Evolutionary conservation across 2,888 invertebrate species (phyloP).

Genomic region (Lysandra coridon): DNA sequence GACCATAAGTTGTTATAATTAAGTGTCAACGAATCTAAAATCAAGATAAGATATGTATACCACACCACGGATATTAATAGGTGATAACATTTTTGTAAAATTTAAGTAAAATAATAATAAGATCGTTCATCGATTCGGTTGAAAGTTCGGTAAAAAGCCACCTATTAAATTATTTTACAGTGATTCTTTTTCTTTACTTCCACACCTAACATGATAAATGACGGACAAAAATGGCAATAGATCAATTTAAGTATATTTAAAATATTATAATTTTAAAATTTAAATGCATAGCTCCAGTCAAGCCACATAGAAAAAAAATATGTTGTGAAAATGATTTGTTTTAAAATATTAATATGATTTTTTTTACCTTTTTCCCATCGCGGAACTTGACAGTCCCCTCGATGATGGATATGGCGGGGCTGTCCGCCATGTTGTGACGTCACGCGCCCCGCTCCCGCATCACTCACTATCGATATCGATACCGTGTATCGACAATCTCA

Average conservation of each 20-base stretch:
- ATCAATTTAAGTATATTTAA: no score
- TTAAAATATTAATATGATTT: neutral
- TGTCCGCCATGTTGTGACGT: conserved; percentile 76
- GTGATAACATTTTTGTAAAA: neutral
- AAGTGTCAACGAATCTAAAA: conserved; percentile 1
- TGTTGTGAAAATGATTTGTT: no score
- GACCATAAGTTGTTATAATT: neutral
- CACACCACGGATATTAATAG: neutral
- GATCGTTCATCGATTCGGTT: no score
- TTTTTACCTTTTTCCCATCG: conserved; percentile 93
- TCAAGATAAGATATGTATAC: neutral
- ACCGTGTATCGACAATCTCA: neutral
- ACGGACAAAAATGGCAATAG: no score
- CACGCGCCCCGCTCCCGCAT: conserved; percentile 50
- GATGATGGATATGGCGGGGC: conserved; percentile 87
- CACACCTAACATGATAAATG: no score
- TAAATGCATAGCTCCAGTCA: no score
- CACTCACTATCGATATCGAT: neutral
- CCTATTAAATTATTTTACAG: no score
- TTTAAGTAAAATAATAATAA: no score
- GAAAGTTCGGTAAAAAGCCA: no score
- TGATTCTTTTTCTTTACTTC: no score
- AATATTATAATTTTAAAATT: no score
- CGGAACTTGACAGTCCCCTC: conserved; percentile 95
- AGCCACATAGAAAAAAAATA: no score